Evolutionary conservation across 1,140 invertebrate species (phyloP).

Genomic region (Parasteatoda tepidariorum): DNA sequence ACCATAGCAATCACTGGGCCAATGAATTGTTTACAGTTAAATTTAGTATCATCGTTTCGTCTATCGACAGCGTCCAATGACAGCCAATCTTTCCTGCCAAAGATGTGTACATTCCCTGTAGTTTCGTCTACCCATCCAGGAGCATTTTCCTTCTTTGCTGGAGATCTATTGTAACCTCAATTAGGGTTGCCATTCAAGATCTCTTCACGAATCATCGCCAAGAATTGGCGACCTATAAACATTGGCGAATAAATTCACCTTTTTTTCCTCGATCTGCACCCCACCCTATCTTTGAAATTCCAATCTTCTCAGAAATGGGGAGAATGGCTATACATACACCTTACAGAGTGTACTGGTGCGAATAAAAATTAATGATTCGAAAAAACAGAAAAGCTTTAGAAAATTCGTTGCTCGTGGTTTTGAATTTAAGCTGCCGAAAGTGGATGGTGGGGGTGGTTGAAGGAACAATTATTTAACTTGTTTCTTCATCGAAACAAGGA

Average conservation of each 20-base stretch:
- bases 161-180: constrained; percentile 49
- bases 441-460: background rate
- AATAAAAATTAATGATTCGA: constrained; percentile 38
- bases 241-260: constrained; percentile 11
- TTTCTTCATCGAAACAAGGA: background rate
- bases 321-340: constrained; percentile 35
- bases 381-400: constrained; percentile 12
- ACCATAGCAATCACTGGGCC: too few relatives aligned
- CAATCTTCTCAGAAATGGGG: background rate
- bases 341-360: constrained; percentile 28
- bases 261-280: background rate
- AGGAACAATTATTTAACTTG: background rate
- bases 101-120: constrained; percentile 12
- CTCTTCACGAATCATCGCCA: constrained; percentile 9
- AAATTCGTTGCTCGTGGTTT: background rate
- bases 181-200: constrained; percentile 45
- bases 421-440: background rate
- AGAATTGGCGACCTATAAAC: background rate
- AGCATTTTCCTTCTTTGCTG: constrained; percentile 33
- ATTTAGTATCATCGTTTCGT: background rate
- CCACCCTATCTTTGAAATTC: background rate
- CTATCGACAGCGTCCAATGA: background rate
- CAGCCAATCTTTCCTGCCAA: background rate
- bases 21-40: background rate
- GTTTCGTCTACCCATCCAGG: constrained; percentile 9